A percentile compares a stretch with the other conserved stretches of the same genome.
Evolutionary conservation across 1,140 invertebrate genomes (phyloP).

Genomic region (Drosophila pachea): DNA sequence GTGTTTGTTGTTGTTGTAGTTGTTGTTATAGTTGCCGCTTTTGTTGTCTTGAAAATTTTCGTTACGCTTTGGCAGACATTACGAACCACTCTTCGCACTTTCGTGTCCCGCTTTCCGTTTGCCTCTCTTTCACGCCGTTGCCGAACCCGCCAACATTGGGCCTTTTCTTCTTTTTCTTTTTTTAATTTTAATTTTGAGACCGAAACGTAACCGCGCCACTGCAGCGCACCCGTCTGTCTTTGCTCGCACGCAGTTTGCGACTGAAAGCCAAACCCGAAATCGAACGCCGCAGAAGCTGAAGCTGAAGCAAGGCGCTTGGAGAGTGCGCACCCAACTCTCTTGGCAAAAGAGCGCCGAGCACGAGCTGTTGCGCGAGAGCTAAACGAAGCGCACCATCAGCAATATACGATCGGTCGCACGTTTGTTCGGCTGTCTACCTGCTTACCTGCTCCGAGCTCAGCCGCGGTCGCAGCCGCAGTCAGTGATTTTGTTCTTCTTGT

Average conservation of each 20-base stretch:
- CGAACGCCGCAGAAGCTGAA: constrained; percentile 45
- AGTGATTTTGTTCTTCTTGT: too few relatives aligned
- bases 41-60: constrained; percentile 69
- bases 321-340: constrained; percentile 36
- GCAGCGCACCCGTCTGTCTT: constrained; percentile 58
- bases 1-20: constrained; percentile 24
- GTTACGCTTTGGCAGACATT: constrained; percentile 76
- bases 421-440: constrained; percentile 28
- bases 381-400: neutral
- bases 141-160: constrained; percentile 10
- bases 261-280: constrained; percentile 49
- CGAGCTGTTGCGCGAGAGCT: constrained; percentile 1
- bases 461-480: too few relatives aligned
- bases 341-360: constrained; percentile 19
- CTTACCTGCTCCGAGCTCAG: constrained; percentile 9
- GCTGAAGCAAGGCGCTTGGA: constrained; percentile 49
- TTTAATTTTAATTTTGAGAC: constrained; percentile 21
- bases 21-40: constrained; percentile 29
- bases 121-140: constrained; percentile 6
- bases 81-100: constrained; percentile 69
- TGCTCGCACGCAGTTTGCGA: constrained; percentile 69
- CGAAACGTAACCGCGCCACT: constrained; percentile 30
- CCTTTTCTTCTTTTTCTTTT: constrained; percentile 2
- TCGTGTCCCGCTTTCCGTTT: constrained; percentile 47
- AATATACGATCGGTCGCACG: constrained; percentile 5